A percentile compares a stretch with the other conserved stretches of the same genome.
phyloP scores from a whole-genome alignment of 2,797 vertebrate species.

The Aplochiton taeniatus region DNA sequence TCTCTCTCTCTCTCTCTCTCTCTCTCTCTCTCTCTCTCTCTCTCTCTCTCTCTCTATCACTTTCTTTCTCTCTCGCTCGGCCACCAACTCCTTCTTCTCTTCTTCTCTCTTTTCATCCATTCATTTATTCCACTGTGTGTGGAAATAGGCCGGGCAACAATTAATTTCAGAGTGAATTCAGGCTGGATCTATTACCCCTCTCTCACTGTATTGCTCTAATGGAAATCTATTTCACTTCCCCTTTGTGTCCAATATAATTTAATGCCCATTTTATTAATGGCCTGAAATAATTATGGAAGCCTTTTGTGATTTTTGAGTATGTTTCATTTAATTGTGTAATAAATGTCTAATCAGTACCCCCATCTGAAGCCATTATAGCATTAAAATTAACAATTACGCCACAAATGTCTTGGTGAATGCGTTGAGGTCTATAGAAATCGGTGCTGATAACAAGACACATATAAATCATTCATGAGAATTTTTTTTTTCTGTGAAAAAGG shows the following conservation, averaged over 20 bases:
- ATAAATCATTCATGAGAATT: conserved; percentile 99
- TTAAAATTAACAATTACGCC: conserved; percentile 99
- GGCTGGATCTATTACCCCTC: conserved; percentile 99
- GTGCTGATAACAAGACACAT: conserved; percentile 99
- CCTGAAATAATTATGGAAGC: conserved; percentile 99
- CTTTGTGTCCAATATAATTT: conserved; percentile 99
- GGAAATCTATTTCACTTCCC: conserved; percentile 99
- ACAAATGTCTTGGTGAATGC: conserved; percentile 94
- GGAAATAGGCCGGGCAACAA: conserved; percentile 99
- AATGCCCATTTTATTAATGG: conserved; percentile 99
- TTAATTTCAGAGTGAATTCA: conserved; percentile 99
- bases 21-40: conserved; percentile 47
- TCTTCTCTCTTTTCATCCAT: conserved; percentile 84
- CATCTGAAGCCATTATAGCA: conserved; percentile 99
- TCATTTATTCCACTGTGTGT: conserved; percentile 99
- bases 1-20: conserved; percentile 46
- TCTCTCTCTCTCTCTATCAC: conserved; percentile 37
- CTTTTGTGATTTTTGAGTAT: conserved; percentile 99
- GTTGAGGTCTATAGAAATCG: conserved; percentile 99
- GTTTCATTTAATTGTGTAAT: conserved; percentile 99
- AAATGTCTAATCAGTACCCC: conserved; percentile 99
- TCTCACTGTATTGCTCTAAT: conserved; percentile 99
- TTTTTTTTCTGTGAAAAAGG: conserved; percentile 79
- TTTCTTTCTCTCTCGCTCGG: conserved; percentile 41
- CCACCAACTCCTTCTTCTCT: conserved; percentile 72